Percentiles rank a stretch among this genome's conserved stretches.
Evolutionary conservation across 2,113 vertebrate species (phyloP).

Genomic region (Zapornia atra): DNA sequence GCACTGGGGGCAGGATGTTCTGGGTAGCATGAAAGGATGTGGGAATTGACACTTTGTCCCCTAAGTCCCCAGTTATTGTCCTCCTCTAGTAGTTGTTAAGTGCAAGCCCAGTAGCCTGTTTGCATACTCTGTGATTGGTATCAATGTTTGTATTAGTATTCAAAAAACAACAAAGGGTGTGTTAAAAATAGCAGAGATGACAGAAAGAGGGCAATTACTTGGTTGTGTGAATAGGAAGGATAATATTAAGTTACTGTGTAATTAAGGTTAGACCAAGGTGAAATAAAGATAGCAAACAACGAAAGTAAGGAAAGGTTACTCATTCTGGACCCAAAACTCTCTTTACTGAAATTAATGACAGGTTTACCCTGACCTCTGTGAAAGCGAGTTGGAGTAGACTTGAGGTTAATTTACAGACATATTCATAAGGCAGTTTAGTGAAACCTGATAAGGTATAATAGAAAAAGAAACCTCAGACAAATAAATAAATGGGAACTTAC

Average conservation of each 20-base stretch:
- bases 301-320: slow-evolving; percentile 17
- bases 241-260: slow-evolving; percentile 69
- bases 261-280: slow-evolving; percentile 71
- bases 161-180: slow-evolving; percentile 65
- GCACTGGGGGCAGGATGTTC: background rate
- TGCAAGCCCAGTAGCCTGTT: slow-evolving; percentile 51
- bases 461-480: background rate
- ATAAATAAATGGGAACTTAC: background rate
- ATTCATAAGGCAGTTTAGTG: slow-evolving; percentile 1
- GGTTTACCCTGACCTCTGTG: background rate
- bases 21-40: background rate
- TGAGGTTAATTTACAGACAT: slow-evolving; percentile 18
- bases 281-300: slow-evolving; percentile 55
- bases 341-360: background rate
- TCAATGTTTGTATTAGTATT: slow-evolving; percentile 71
- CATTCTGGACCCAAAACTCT: background rate
- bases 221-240: slow-evolving; percentile 49
- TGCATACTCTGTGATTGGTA: slow-evolving; percentile 58
- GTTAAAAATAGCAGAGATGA: slow-evolving; percentile 70
- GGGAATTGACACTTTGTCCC: slow-evolving; percentile 5
- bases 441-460: slow-evolving; percentile 14
- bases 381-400: background rate
- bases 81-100: background rate
- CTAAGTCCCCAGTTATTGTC: background rate
- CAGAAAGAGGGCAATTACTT: slow-evolving; percentile 69